Conservation (phyloP, 2,113 vertebrate species). For the Limanda limanda region DNA sequence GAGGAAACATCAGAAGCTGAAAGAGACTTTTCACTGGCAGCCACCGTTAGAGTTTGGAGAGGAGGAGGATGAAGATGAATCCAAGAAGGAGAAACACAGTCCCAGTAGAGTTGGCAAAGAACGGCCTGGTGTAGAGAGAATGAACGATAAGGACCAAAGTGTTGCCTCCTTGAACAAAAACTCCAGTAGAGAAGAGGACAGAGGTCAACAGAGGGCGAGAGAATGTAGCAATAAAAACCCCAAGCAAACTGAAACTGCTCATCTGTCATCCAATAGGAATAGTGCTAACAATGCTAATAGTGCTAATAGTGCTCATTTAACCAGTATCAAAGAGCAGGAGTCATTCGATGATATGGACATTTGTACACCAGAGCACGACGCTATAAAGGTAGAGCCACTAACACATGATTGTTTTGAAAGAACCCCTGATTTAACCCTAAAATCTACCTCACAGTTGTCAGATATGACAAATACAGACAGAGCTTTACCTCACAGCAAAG, state of each 20-base stretch:
- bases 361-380: conserved; percentile 88
- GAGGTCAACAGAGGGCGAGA: conserved; percentile 41
- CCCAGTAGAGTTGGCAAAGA: conserved; percentile 36
- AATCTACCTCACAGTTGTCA: conserved; percentile 48
- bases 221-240: conserved; percentile 45
- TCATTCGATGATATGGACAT: conserved; percentile 91
- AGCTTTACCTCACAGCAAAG: conserved; percentile 42
- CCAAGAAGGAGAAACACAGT: conserved; percentile 68
- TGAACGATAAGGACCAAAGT: conserved; percentile 29
- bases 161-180: conserved; percentile 42
- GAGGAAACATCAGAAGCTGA: conserved; percentile 90
- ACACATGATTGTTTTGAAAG: conserved; percentile 9
- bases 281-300: conserved; percentile 33
- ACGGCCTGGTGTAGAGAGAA: conserved; percentile 40
- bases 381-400: conserved; percentile 64
- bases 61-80: conserved; percentile 89
- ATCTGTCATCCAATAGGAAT: conserved; percentile 59
- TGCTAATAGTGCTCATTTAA: conserved; percentile 29
- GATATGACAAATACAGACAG: conserved; percentile 15
- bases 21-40: conserved; percentile 95
- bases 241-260: conserved; percentile 49
- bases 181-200: conserved; percentile 48
- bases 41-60: conserved; percentile 96
- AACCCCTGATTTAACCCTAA: conserved; percentile 23
- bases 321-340: conserved; percentile 71